A percentile compares a stretch with the other conserved stretches of the same genome.
Conservation (phyloP, 2,888 invertebrate species). For the Rhamnusium bicolor region DNA sequence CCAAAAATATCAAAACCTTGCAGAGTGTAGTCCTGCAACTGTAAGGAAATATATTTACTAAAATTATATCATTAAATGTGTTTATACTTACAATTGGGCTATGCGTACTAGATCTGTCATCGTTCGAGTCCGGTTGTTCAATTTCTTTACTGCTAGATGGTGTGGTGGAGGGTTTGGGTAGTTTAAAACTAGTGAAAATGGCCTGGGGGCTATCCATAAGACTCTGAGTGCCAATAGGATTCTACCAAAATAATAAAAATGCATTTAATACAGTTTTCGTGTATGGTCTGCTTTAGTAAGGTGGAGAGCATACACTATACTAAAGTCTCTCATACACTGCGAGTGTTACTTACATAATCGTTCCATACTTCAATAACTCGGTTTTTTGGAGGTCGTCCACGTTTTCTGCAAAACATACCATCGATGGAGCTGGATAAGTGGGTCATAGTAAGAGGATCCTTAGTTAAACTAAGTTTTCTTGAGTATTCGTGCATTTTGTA, state of each 20-base stretch:
- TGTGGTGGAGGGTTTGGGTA: constrained; percentile 79
- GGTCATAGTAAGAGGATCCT: constrained; percentile 72
- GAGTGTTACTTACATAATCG: constrained; percentile 79
- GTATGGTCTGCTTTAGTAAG: neutral
- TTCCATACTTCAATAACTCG: constrained; percentile 93
- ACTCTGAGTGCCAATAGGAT: constrained; percentile 67
- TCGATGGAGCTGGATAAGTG: constrained; percentile 84
- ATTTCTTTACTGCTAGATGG: constrained; percentile 64
- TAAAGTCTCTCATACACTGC: too few relatives aligned
- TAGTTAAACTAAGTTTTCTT: constrained; percentile 69
- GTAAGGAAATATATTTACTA: constrained; percentile 42
- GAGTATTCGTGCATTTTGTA: constrained; percentile 83
- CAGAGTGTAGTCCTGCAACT: constrained; percentile 74
- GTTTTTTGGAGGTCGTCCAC: constrained; percentile 98
- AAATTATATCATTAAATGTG: neutral
- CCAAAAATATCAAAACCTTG: constrained; percentile 78
- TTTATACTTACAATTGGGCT: constrained; percentile 66
- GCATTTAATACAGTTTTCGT: neutral
- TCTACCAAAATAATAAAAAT: constrained; percentile 53
- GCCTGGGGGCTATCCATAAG: constrained; percentile 85
- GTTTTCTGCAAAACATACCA: constrained; percentile 92
- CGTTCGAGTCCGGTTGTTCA: constrained; percentile 66
- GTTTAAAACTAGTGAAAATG: constrained; percentile 93
- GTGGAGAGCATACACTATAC: neutral
- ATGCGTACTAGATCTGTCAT: constrained; percentile 68